Conservation (phyloP, 2,888 invertebrate species). For the Chrysomela aeneicollis region DNA sequence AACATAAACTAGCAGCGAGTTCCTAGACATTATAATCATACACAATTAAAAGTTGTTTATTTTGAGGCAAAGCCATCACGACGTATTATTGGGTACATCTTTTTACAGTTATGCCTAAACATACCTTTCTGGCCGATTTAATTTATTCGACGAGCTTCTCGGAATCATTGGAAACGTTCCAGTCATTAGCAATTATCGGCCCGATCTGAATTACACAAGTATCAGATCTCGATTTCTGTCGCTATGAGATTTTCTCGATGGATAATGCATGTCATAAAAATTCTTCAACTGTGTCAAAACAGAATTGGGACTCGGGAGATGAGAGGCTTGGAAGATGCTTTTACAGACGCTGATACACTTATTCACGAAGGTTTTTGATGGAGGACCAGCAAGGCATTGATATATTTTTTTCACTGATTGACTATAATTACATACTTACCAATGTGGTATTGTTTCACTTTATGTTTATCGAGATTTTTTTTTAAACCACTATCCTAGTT, state of each 20-base stretch:
- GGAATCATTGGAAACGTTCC: constrained; percentile 16
- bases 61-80: constrained; percentile 22
- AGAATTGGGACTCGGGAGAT: not conserved
- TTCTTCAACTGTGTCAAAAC: not conserved
- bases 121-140: constrained; percentile 22
- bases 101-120: constrained; percentile 28
- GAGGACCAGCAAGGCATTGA: no score
- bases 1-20: constrained; percentile 30
- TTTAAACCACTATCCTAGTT: no score
- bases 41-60: constrained; percentile 34
- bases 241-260: not conserved
- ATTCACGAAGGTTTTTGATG: no score
- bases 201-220: not conserved
- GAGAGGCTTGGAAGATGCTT: no score
- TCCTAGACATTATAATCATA: constrained; percentile 29
- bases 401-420: no score
- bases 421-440: no score
- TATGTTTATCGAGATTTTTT: no score
- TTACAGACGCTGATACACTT: no score
- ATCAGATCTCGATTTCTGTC: not conserved
- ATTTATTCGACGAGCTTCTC: constrained; percentile 26
- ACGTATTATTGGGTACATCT: constrained; percentile 26
- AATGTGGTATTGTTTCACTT: no score
- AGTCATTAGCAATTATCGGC: constrained; percentile 12
- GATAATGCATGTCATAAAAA: not conserved